These are phyloP conservation scores for Zosterops pallidus DNA, from an alignment of 2,113 vertebrate species.

Conservation along the genomic window DNA sequence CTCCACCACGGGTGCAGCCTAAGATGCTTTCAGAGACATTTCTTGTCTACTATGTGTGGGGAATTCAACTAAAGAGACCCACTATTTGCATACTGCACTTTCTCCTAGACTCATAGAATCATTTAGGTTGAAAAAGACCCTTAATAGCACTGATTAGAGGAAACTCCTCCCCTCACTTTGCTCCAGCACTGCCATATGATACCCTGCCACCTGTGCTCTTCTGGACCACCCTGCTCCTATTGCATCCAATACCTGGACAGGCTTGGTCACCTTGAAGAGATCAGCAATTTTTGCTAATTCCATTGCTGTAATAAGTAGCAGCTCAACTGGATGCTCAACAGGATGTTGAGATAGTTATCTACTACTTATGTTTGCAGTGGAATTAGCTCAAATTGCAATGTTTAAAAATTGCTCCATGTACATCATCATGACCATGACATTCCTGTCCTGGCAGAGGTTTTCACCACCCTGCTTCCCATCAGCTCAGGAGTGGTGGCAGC, in stretches of 20 bases:
- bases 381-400: not conserved
- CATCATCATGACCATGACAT: not conserved
- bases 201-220: not conserved
- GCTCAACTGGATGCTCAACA: not conserved
- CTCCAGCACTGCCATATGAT: not conserved
- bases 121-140: not conserved
- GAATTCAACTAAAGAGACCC: not conserved
- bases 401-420: not conserved
- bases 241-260: rapidly evolving
- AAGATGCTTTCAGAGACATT: not conserved
- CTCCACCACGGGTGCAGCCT: not conserved
- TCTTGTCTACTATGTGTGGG: not conserved
- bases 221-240: not conserved
- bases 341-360: not conserved
- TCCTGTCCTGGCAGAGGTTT: not conserved
- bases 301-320: not conserved
- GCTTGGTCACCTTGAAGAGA: not conserved
- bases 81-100: not conserved
- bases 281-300: not conserved
- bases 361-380: not conserved
- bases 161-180: not conserved
- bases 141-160: rapidly evolving
- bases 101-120: not conserved
- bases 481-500: not conserved
- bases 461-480: not conserved